Percentiles rank a stretch among this genome's conserved stretches.
phyloP scores from a whole-genome alignment of 2,888 invertebrate species.

The Cryptosula pallasiana region DNA sequence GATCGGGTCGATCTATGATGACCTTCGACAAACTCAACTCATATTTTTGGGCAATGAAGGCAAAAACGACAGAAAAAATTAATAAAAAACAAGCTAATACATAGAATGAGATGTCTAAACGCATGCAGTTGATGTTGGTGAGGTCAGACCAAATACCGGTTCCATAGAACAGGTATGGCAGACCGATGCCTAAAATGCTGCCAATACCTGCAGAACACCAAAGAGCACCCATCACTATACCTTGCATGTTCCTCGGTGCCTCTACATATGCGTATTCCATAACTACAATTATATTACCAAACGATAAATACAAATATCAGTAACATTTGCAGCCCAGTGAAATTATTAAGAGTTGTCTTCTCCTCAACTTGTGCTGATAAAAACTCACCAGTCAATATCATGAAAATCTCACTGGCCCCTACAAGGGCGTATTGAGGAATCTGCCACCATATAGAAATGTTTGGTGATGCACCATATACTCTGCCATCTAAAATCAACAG shows the following conservation, averaged over 20 bases:
- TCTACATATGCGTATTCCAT: constrained; percentile 56
- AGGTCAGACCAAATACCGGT: not conserved
- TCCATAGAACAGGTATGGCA: constrained; percentile 6
- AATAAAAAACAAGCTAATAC: not conserved
- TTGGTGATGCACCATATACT: constrained; percentile 51
- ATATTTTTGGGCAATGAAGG: not conserved
- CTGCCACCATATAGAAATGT: constrained; percentile 56
- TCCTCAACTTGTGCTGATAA: too few species aligned
- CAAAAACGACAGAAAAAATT: not conserved
- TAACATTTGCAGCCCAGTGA: not conserved
- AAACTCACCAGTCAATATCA: constrained; percentile 54
- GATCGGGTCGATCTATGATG: not conserved
- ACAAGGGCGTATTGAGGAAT: constrained; percentile 57
- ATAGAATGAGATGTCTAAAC: not conserved
- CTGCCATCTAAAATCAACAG: constrained; percentile 47
- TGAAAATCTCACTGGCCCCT: constrained; percentile 56
- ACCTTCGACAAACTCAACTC: not conserved
- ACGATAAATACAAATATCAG: not conserved
- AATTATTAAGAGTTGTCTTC: too few species aligned
- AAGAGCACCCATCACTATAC: constrained; percentile 57
- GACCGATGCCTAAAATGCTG: constrained; percentile 52
- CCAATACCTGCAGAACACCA: constrained; percentile 56
- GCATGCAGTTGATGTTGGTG: not conserved
- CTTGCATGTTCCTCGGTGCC: constrained; percentile 56
- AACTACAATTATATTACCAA: constrained; percentile 48